Conservation (phyloP, 2,797 vertebrate genomes). For the Crocodylus rhombifer region DNA sequence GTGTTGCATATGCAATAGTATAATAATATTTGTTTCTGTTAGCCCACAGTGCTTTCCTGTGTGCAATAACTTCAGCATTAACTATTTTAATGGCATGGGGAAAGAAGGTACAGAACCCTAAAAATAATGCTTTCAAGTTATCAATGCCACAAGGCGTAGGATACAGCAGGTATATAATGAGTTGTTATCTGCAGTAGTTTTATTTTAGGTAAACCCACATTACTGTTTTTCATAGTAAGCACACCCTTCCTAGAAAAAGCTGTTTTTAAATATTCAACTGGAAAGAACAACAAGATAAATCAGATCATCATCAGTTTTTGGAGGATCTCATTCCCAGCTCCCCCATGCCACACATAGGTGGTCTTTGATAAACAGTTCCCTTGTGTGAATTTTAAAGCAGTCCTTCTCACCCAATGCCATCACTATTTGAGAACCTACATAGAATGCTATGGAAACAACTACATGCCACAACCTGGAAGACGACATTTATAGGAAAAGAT, state of each 20-base stretch:
- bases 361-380: not conserved
- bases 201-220: not conserved
- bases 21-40: constrained; percentile 36
- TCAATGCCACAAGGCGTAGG: not conserved
- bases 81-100: constrained; percentile 37
- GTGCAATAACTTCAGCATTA: constrained; percentile 66
- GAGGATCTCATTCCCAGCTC: not conserved
- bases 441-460: not conserved
- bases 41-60: constrained; percentile 5
- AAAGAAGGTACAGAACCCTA: not conserved
- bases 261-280: not conserved
- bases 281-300: not conserved
- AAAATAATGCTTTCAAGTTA: not conserved
- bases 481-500: not conserved
- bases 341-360: not conserved
- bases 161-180: constrained; percentile 29
- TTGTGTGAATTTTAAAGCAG: not conserved
- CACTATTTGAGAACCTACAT: not conserved
- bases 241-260: not conserved
- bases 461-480: not conserved
- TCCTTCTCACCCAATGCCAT: not conserved
- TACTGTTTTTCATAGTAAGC: not conserved
- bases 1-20: constrained; percentile 39
- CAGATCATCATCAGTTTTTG: not conserved
- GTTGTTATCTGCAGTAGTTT: not conserved